These are phyloP conservation scores for Benthosema pterotum DNA, from an alignment of 2,797 vertebrate genomes.

Conservation along the genomic window DNA sequence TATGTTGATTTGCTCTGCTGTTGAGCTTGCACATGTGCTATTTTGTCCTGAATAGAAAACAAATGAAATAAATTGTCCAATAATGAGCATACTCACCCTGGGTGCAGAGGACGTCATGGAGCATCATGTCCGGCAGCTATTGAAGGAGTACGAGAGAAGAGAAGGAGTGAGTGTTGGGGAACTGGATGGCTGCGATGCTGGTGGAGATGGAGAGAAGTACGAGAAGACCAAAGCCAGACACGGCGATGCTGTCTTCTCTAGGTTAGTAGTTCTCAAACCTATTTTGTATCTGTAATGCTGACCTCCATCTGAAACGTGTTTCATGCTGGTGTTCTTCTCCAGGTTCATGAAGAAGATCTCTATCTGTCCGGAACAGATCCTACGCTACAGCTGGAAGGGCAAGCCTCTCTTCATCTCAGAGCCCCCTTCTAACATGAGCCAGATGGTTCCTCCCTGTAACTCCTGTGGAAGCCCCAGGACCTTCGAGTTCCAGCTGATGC, in stretches of 20 bases:
- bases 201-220: constrained; percentile 83
- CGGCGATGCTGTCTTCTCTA: constrained; percentile 83
- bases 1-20: no score
- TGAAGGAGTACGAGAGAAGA: constrained; percentile 86
- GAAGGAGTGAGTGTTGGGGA: constrained; percentile 74
- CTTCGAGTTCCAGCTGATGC: constrained; percentile 96
- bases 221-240: constrained; percentile 84
- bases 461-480: constrained; percentile 80
- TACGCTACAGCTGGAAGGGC: constrained; percentile 88
- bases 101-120: constrained; percentile 58
- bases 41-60: no score
- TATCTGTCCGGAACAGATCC: constrained; percentile 87
- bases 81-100: constrained; percentile 65
- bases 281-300: no score
- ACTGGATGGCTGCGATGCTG: constrained; percentile 61
- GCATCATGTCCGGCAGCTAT: constrained; percentile 84
- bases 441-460: constrained; percentile 70
- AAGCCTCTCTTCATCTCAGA: constrained; percentile 82
- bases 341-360: constrained; percentile 93
- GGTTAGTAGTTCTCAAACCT: constrained; percentile 66
- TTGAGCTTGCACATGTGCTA: no score
- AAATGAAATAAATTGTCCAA: no score
- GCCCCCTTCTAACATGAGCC: constrained; percentile 54
- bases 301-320: no score
- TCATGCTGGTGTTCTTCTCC: constrained; percentile 36